A percentile compares a stretch with the other conserved stretches of the same genome.
phyloP scores from a whole-genome alignment of 2,888 invertebrate species.

The Bugula neritina region DNA sequence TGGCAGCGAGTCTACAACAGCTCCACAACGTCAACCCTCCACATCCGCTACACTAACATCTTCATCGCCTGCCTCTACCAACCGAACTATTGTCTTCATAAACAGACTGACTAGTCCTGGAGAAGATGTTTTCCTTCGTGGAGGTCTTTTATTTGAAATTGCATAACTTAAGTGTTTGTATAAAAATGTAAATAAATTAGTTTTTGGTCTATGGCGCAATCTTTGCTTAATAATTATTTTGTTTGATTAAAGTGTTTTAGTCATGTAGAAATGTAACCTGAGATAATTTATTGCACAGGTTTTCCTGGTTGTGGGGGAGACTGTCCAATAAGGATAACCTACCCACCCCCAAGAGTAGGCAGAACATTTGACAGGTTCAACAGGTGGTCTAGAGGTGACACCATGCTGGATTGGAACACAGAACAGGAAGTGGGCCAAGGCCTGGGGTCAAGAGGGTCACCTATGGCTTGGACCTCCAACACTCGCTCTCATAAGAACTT shows the following conservation, averaged over 20 bases:
- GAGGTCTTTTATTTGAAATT: slow-evolving; percentile 42
- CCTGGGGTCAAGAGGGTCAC: slow-evolving; percentile 36
- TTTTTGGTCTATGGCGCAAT: too few species aligned
- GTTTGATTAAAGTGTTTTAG: too few species aligned
- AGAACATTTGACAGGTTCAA: slow-evolving; percentile 37
- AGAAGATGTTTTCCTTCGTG: slow-evolving; percentile 54
- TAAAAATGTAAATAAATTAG: too few species aligned
- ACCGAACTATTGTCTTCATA: slow-evolving; percentile 51
- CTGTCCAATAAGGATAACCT: slow-evolving; percentile 42
- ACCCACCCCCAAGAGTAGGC: slow-evolving; percentile 32
- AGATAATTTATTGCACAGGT: too few species aligned
- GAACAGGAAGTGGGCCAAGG: slow-evolving; percentile 43
- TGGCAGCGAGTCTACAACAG: not conserved
- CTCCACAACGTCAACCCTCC: not conserved
- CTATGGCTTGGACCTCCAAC: slow-evolving; percentile 47
- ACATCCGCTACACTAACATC: not conserved
- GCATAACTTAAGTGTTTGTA: too few species aligned
- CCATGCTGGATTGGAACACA: slow-evolving; percentile 41
- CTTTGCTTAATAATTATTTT: too few species aligned
- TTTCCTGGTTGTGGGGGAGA: not conserved
- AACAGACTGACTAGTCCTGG: slow-evolving; percentile 47
- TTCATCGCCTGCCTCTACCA: slow-evolving; percentile 31
- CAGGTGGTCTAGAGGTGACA: slow-evolving; percentile 42
- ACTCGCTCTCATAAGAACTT: not conserved
- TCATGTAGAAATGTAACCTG: too few species aligned